Conservation (phyloP, 2,797 vertebrate species). For the Oceanodroma leucorhoa region DNA sequence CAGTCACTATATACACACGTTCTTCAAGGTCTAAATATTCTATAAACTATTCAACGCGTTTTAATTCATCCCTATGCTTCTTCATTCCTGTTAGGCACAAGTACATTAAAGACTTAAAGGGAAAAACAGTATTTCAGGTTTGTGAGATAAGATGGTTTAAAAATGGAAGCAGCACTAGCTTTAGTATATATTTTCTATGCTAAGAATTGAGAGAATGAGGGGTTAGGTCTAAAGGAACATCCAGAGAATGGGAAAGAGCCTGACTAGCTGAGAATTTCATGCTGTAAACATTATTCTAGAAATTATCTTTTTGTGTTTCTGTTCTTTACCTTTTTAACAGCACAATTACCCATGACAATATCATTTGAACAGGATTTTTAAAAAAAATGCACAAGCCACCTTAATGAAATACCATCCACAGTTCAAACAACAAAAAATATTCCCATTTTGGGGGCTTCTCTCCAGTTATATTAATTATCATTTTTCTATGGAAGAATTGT, state of each 20-base stretch:
- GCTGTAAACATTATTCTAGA: background rate
- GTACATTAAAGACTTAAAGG: background rate
- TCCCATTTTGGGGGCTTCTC: background rate
- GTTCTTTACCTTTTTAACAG: slow-evolving; percentile 22
- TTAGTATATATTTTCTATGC: background rate
- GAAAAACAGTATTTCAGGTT: background rate
- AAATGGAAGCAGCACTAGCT: background rate
- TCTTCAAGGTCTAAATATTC: background rate
- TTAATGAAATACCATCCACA: background rate
- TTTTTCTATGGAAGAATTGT: slow-evolving; percentile 12
- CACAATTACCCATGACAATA: background rate
- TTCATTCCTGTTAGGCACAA: background rate
- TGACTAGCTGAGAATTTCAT: background rate
- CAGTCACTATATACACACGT: background rate
- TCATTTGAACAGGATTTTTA: background rate
- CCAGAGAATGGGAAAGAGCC: background rate
- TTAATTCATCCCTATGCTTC: background rate
- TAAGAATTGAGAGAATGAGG: background rate
- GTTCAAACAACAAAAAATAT: background rate
- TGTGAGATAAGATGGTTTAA: background rate
- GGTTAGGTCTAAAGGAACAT: background rate
- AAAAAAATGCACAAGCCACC: background rate
- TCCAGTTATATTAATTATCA: slow-evolving; percentile 43
- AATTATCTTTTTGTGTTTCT: slow-evolving; percentile 3
- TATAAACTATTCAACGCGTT: background rate